Percentiles rank a stretch among this genome's conserved stretches.
These are phyloP conservation scores for Zygogramma bicolorata DNA, from an alignment of 2,888 invertebrate species.

Conservation along the genomic window DNA sequence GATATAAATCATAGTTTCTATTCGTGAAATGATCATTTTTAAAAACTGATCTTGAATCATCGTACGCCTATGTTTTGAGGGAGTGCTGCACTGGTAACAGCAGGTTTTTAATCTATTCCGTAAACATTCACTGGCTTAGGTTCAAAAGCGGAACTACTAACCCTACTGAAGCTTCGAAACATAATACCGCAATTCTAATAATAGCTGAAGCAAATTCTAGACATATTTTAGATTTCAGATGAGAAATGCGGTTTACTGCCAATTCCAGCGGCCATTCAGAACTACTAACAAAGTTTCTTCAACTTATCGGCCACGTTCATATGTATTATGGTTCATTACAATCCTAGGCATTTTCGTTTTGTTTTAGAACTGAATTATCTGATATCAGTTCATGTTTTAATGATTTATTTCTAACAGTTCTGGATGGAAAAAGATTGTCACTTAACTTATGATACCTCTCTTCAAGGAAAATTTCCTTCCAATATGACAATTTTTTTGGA, in stretches of 20 bases:
- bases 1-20: too few species aligned
- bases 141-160: constrained; percentile 52
- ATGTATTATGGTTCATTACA: too few species aligned
- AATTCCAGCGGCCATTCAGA: constrained; percentile 28
- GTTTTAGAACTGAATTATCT: constrained; percentile 44
- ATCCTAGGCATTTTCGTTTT: constrained; percentile 37
- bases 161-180: constrained; percentile 52
- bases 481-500: too few species aligned
- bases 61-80: constrained; percentile 28
- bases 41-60: background rate
- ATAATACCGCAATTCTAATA: constrained; percentile 57
- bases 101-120: constrained; percentile 55
- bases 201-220: constrained; percentile 52
- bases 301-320: constrained; percentile 19
- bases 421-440: constrained; percentile 1
- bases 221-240: constrained; percentile 54
- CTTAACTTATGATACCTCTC: background rate
- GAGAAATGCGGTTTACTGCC: constrained; percentile 46
- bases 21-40: too few species aligned
- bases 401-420: constrained; percentile 44
- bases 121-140: constrained; percentile 53
- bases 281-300: constrained; percentile 37
- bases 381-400: constrained; percentile 41
- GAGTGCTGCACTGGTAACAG: constrained; percentile 34
- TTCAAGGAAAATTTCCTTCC: too few species aligned